Base-by-base conservation (phyloP, 2,797 vertebrate genomes). In the Nannoperca obscura region DNA sequence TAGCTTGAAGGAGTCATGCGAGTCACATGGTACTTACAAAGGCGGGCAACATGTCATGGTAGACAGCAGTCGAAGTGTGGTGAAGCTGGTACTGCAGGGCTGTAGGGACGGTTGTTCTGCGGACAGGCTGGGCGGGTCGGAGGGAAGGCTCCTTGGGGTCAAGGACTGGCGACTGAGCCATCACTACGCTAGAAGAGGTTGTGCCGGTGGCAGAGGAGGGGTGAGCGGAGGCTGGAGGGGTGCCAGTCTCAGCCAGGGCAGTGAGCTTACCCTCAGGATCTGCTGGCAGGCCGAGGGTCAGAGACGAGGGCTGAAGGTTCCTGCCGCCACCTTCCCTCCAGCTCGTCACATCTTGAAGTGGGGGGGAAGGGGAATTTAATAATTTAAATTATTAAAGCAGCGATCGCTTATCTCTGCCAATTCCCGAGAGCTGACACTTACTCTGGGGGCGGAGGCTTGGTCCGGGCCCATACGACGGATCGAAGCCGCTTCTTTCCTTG, bases 401-500 rank as follows among this genome's bases (percentile, higher is more conserved):
- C n/a, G n/a, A n/a, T n/a, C 24, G 46, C 20, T 44, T 49, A 71
- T 71, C 30, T 61, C 7, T 58, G 38, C 4, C 62, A 55, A 34
- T 50, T 62, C 38, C 93, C 96, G 94, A 49, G 95, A 95, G 94
- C 94, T 94, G 94, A 96, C 94, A 96, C 98, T 97, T 96, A 98
- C 97, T 98, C 76, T 97, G 97, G 93, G 97, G 97, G 97, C 97
- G 97, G 97, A 98, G 97, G 97, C 94, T 98, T 98, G 97, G 97
- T 98, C 97, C 97, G 92, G 97, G 97, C 97, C 97, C 97, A 98
- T 96, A 98, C 96, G 97, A 99, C 96, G 94, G 98, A 99, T 99
- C 98, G 97, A 97, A 99, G 97, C 86, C 97, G 97, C 97, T 98
- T 98, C 96, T 99, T 99, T 99, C 98, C 97, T 96, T 99, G 97